Percentiles rank a stretch among this genome's conserved stretches.
phyloP scores from a whole-genome alignment of 2,797 vertebrate species.

The Arctocebus calabarensis region DNA sequence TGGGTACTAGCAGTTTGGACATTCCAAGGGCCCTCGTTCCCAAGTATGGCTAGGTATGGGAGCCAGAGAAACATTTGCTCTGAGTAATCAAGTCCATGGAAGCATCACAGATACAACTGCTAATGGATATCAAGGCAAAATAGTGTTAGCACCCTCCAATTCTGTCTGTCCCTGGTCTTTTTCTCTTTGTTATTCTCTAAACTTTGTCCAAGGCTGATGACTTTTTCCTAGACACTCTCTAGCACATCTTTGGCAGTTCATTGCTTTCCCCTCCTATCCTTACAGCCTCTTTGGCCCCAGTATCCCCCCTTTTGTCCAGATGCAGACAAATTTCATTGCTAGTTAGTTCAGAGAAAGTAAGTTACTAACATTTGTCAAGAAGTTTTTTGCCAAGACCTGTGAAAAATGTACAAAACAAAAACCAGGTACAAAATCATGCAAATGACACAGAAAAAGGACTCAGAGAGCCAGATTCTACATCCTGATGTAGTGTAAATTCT shows the following conservation, averaged over 20 bases:
- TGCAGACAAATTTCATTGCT: neutral
- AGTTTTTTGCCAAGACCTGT: neutral
- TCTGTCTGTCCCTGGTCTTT: neutral
- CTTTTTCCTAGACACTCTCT: neutral
- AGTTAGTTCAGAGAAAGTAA: neutral
- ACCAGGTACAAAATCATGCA: neutral
- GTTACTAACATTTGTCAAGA: neutral
- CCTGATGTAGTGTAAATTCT: neutral
- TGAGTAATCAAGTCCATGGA: neutral
- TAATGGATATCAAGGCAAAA: neutral
- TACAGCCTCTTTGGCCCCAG: neutral
- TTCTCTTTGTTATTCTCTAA: neutral
- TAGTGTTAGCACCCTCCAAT: neutral
- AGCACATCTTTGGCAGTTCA: neutral
- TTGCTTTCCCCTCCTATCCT: rapidly evolving
- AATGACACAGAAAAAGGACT: neutral
- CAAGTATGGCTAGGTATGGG: neutral
- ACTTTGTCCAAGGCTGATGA: neutral
- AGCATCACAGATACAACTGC: neutral
- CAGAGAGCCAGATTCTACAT: neutral
- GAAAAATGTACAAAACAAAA: constrained; percentile 1
- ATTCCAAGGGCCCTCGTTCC: neutral
- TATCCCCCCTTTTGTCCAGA: neutral
- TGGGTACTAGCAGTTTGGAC: neutral
- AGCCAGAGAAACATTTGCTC: neutral